Conservation (phyloP, 2,797 vertebrate genomes). For the Acropternis orthonyx region DNA sequence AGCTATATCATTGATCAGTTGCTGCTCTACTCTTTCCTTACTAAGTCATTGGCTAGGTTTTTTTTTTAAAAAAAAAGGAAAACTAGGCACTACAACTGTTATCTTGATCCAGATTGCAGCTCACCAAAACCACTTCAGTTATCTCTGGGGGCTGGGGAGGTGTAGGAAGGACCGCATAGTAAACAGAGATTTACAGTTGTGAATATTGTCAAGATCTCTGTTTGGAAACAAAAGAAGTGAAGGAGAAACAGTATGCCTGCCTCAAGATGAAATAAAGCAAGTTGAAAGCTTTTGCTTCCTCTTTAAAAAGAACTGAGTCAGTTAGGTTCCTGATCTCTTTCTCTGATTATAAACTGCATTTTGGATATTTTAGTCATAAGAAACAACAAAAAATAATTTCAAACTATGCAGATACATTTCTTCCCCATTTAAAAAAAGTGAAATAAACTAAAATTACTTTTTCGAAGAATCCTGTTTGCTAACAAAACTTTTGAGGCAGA, state of each 20-base stretch:
- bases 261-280: neutral
- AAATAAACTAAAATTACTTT: neutral
- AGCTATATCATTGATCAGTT: neutral
- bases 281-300: neutral
- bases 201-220: neutral
- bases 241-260: neutral
- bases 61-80: neutral
- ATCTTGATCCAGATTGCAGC: neutral
- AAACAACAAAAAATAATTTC: neutral
- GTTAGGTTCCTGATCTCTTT: neutral
- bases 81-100: neutral
- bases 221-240: neutral
- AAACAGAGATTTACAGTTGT: neutral
- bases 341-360: neutral
- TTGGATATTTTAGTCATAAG: neutral
- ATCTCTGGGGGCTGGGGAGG: neutral
- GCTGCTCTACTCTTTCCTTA: neutral
- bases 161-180: neutral
- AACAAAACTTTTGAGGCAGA: neutral
- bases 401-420: neutral
- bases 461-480: neutral
- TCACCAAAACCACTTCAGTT: neutral
- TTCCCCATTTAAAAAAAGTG: rapidly evolving
- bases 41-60: neutral
- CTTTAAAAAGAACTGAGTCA: neutral